These are phyloP conservation scores for Cynaeus angustus DNA, from an alignment of 2,888 invertebrate genomes.

Conservation along the genomic window DNA sequence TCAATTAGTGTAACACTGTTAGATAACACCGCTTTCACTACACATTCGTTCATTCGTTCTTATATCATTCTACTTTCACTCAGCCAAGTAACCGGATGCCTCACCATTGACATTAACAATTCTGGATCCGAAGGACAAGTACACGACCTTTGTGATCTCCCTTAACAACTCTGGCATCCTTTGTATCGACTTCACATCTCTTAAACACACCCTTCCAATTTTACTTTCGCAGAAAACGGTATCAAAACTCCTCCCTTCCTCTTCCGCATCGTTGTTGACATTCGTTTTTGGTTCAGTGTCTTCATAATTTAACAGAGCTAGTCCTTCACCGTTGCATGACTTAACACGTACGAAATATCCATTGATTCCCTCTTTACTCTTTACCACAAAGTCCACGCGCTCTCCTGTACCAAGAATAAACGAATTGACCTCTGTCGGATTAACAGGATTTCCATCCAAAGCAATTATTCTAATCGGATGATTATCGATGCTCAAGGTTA, in stretches of 20 bases:
- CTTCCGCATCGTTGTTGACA: conserved; percentile 14
- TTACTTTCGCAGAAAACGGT: conserved; percentile 66
- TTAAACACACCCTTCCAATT: conserved; percentile 75
- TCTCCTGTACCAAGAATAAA: conserved; percentile 82
- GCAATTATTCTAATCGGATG: conserved; percentile 80
- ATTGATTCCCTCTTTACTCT: conserved; percentile 75
- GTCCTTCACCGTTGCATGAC: conserved; percentile 72
- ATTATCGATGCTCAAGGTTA: conserved; percentile 78
- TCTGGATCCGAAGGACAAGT: conserved; percentile 81
- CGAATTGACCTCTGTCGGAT: conserved; percentile 75
- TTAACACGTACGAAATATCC: conserved; percentile 79
- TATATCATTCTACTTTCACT: conserved; percentile 40
- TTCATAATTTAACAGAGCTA: conserved; percentile 73
- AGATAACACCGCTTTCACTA: conserved; percentile 39
- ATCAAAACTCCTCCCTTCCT: conserved; percentile 60
- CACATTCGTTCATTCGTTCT: conserved; percentile 2
- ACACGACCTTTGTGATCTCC: conserved; percentile 75
- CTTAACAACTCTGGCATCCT: conserved; percentile 74
- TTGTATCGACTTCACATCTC: conserved; percentile 74
- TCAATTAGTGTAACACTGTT: conserved; percentile 19
- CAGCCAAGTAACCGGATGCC: conserved; percentile 18
- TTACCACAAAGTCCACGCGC: conserved; percentile 83
- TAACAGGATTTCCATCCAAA: conserved; percentile 81
- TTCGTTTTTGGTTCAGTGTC: conserved; percentile 38
- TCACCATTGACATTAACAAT: conserved; percentile 53